phyloP scores from a whole-genome alignment of 2,113 vertebrate genomes.

The Lophura nycthemera region DNA sequence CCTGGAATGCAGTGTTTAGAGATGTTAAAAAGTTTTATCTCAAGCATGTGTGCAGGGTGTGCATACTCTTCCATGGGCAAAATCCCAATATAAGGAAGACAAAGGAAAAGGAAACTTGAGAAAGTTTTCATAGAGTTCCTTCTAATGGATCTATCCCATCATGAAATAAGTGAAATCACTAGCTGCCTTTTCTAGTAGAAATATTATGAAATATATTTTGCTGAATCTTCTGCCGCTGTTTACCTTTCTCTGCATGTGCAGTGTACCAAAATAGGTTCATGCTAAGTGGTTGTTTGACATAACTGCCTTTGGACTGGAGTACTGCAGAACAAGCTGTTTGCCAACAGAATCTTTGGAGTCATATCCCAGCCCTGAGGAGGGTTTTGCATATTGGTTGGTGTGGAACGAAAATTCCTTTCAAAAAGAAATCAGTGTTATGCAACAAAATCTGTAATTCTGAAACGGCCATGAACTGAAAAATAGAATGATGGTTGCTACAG shows the following conservation, averaged over 20 bases:
- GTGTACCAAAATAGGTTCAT: background rate
- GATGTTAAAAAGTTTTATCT: background rate
- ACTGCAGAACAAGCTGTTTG: background rate
- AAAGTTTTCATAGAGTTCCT: background rate
- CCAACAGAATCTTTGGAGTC: background rate
- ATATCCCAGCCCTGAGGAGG: background rate
- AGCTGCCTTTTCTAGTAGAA: background rate
- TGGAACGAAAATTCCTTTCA: background rate
- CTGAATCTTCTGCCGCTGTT: background rate
- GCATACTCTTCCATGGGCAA: background rate
- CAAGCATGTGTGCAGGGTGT: rapidly evolving
- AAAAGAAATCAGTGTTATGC: background rate
- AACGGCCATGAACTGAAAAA: background rate
- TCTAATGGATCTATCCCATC: background rate
- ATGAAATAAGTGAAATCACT: background rate
- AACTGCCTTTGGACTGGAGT: background rate
- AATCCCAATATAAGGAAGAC: background rate
- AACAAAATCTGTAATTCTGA: background rate
- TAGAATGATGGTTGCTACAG: background rate
- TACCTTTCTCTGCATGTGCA: background rate
- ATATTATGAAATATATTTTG: background rate
- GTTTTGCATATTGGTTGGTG: background rate
- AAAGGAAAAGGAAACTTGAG: background rate
- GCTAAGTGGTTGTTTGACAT: background rate
- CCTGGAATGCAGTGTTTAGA: background rate